Percentiles rank a stretch among this genome's conserved stretches.
phyloP scores from a whole-genome alignment of 2,113 vertebrate species.

The Epinephelus cyanopodus region DNA sequence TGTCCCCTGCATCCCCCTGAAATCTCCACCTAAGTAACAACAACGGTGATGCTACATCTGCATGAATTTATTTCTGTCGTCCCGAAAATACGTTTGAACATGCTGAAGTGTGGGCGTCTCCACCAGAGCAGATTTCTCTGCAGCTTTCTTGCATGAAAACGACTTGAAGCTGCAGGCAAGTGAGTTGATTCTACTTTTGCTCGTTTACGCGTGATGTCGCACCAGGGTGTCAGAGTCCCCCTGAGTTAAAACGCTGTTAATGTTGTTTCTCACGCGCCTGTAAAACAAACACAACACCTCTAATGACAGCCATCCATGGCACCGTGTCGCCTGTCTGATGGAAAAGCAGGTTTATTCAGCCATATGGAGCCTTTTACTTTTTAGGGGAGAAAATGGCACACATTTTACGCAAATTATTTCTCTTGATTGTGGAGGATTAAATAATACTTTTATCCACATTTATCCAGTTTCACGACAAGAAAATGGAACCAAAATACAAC shows the following conservation, averaged over 20 bases:
- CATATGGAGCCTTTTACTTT: constrained; percentile 45
- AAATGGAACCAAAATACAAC: constrained; percentile 4
- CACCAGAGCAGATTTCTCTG: neutral
- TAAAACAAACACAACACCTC: constrained; percentile 82
- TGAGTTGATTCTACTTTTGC: constrained; percentile 12
- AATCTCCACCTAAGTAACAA: neutral
- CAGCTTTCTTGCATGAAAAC: neutral
- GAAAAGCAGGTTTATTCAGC: constrained; percentile 24
- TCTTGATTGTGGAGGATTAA: neutral
- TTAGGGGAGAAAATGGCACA: neutral
- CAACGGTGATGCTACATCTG: too few relatives aligned
- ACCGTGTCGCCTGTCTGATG: constrained; percentile 49
- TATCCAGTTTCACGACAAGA: neutral
- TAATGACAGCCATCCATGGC: constrained; percentile 59
- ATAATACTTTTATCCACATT: neutral
- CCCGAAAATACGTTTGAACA: too few relatives aligned
- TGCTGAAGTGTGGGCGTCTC: too few relatives aligned
- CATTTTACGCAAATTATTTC: neutral
- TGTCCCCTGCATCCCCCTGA: too few relatives aligned
- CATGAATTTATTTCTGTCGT: too few relatives aligned
- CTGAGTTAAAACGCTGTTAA: constrained; percentile 74
- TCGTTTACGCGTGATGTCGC: constrained; percentile 63
- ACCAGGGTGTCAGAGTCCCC: constrained; percentile 70
- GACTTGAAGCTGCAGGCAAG: neutral
- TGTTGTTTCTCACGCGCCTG: constrained; percentile 76